These are phyloP conservation scores for Cecidostiba fungosa DNA, from an alignment of 2,888 invertebrate genomes.

Conservation along the genomic window DNA sequence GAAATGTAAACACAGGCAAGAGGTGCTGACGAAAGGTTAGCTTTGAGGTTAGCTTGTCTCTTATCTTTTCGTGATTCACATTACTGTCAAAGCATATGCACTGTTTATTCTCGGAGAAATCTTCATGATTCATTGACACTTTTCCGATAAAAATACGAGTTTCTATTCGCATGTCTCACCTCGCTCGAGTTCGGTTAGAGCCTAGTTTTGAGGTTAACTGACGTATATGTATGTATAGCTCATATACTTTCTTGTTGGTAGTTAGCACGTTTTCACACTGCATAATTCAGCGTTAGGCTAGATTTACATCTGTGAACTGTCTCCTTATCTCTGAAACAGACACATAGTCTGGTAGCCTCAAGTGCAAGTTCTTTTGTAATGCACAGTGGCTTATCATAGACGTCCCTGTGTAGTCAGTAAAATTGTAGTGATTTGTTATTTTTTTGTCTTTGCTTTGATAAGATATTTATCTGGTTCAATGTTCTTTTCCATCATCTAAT, in stretches of 20 bases:
- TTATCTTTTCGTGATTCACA: neutral
- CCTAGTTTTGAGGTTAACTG: neutral
- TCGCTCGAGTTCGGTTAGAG: neutral
- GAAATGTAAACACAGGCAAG: neutral
- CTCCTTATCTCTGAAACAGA: conserved; percentile 40
- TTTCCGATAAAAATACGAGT: neutral
- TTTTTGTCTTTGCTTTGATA: neutral
- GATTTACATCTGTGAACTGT: conserved; percentile 3
- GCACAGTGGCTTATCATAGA: conserved; percentile 25
- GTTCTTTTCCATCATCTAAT: neutral
- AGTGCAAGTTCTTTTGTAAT: conserved; percentile 29
- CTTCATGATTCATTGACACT: neutral
- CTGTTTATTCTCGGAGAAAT: neutral
- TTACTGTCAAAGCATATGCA: neutral
- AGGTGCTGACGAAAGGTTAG: neutral
- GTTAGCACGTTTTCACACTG: conserved; percentile 13
- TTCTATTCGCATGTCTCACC: neutral
- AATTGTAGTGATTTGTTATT: neutral
- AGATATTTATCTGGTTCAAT: neutral
- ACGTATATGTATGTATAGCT: neutral
- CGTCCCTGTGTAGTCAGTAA: neutral
- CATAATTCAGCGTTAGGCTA: conserved; percentile 23
- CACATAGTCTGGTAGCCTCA: conserved; percentile 27
- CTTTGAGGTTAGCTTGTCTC: conserved; percentile 8
- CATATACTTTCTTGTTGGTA: neutral